phyloP scores from a whole-genome alignment of 2,888 invertebrate genomes.

The Carabus problematicus region DNA sequence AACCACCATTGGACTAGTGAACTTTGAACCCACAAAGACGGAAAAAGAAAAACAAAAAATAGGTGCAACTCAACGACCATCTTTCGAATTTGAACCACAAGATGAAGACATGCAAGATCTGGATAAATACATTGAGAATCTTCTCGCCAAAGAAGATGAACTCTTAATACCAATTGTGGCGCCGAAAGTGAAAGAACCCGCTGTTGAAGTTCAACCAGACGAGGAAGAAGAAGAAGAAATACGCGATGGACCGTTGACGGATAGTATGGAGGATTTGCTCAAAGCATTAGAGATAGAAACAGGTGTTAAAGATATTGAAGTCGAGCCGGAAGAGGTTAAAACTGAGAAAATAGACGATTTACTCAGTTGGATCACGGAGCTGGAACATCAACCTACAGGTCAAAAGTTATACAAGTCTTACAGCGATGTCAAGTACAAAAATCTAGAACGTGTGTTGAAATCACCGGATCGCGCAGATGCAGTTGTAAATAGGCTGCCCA shows the following conservation, averaged over 20 bases:
- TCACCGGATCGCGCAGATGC: conserved; percentile 52
- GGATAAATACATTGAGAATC: conserved; percentile 58
- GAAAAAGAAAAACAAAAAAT: conserved; percentile 28
- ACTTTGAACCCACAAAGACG: conserved; percentile 42
- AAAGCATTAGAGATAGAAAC: conserved; percentile 57
- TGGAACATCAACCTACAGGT: conserved; percentile 53
- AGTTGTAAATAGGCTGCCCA: conserved; percentile 55
- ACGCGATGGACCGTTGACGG: conserved; percentile 51
- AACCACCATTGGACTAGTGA: conserved; percentile 43
- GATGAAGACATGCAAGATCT: conserved; percentile 56
- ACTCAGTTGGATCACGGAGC: conserved; percentile 57
- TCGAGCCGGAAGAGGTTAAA: conserved; percentile 44
- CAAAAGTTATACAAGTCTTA: conserved; percentile 53
- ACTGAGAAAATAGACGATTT: conserved; percentile 58
- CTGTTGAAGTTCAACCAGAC: conserved; percentile 39
- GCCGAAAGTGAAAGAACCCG: conserved; percentile 46
- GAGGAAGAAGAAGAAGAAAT: conserved; percentile 45
- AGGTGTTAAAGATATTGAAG: conserved; percentile 43
- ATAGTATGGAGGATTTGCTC: conserved; percentile 59
- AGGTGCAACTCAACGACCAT: conserved; percentile 40
- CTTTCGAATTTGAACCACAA: conserved; percentile 58
- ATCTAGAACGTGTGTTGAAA: conserved; percentile 55
- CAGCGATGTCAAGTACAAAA: conserved; percentile 57
- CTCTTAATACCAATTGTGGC: conserved; percentile 56
- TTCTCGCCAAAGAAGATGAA: conserved; percentile 57